Base-by-base conservation (phyloP, 2,888 invertebrate genomes). In the Drosophila subquinaria region DNA sequence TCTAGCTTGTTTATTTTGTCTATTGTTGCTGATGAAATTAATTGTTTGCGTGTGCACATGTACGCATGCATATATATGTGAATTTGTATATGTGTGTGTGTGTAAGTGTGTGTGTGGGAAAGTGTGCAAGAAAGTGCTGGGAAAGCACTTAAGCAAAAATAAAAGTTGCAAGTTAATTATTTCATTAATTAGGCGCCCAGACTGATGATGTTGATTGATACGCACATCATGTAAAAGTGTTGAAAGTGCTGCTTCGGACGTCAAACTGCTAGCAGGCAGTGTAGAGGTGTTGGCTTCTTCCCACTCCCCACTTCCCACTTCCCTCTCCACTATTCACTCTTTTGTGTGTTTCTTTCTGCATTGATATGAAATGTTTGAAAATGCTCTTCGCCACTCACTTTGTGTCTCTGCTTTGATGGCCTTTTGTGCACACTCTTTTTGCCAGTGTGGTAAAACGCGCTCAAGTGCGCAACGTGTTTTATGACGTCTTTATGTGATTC, bases 131-230 rank as follows among this genome's bases (percentile, higher is more conserved):
- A 72, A 77, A 79, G 77, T 79, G 82, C 73, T 79, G 55, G 69
- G 66, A 74, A 76, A 81, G 77, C 85, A 83, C 81, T 77, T 82
- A 85, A 70, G 76, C 51, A 76, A 71, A 67, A 77, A 69, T 74
- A 69, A 83, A 81, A 87, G 81, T 80, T 73, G 78, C 82, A 82
- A 89, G 77, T 88, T 88, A 82, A 89, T 89, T 89, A 89, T 86
- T 81, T 80, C 82, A 89, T 89, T 89, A 89, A 89, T 88, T 89
- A 86, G 81, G 48, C 73, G 66, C 67, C 55, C 33, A 73, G 70
- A 76, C 59, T 48, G 80, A 76, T 81, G 79, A 81, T 76, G 81
- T 79, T 88, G 89, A 89, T 89, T 89, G 88, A 89, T 89, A 79
- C 63, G 76, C 59, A 30, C 40, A 38, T 62, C 52, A 71, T 56